Conservation (phyloP, 2,888 invertebrate genomes). For the Agrotis clavis region DNA sequence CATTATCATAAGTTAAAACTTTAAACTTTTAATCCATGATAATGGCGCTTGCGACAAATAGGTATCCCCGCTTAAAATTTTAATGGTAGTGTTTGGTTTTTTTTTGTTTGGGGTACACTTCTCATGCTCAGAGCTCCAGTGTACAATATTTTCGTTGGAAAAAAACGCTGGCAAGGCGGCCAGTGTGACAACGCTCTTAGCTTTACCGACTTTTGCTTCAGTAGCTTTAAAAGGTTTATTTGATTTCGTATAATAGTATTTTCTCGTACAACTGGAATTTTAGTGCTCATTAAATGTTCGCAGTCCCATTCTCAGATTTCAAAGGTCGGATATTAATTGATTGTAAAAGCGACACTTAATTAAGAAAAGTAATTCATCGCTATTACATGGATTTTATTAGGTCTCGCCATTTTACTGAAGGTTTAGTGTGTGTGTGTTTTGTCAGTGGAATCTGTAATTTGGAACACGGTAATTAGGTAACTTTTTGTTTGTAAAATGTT, state of each 20-base stretch:
- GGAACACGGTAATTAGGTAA: neutral
- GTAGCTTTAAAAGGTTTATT: conserved; percentile 43
- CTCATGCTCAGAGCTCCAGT: neutral
- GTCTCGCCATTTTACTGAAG: neutral
- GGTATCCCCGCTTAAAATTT: too few species aligned
- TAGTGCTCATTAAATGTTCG: conserved; percentile 60
- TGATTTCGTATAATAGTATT: conserved; percentile 48
- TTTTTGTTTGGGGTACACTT: neutral
- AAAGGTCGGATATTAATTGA: conserved; percentile 59
- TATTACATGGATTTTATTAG: conserved; percentile 28
- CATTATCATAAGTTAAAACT: too few species aligned
- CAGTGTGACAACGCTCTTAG: neutral
- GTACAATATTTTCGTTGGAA: neutral
- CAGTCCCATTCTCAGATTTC: conserved; percentile 54
- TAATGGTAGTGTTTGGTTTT: neutral
- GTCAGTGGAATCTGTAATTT: neutral
- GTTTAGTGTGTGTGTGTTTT: neutral
- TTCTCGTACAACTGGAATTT: conserved; percentile 45
- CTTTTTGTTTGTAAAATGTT: neutral
- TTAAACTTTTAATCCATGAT: too few species aligned
- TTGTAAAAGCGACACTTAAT: conserved; percentile 54
- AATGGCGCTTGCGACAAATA: too few species aligned
- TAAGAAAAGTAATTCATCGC: conserved; percentile 34
- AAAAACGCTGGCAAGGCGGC: neutral
- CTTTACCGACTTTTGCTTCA: conserved; percentile 16